Base-by-base conservation (phyloP, 2,113 vertebrate species). In the Phrynocephalus versicolor region DNA sequence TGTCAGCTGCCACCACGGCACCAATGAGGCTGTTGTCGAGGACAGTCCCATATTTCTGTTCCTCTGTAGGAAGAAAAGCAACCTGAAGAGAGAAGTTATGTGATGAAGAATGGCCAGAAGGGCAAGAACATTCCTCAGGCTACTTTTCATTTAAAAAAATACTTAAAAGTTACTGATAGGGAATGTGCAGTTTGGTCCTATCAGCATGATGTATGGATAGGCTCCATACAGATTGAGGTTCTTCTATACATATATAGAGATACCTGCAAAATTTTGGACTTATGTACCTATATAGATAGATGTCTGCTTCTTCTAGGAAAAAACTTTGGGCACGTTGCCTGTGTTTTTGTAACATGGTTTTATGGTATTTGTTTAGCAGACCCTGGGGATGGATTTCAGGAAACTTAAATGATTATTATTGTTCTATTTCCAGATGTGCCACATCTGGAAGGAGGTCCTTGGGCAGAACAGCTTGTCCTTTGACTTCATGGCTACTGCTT, bases 401-500 rank as follows among this genome's bases (percentile, higher is more conserved):
- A 60, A 57, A 79, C 33, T 8, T 70, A 77, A 85, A 57, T n/a
- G 10, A 41, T n/a, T 7, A 27, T 37, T 70, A 78, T 85, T 70
- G 51, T 79, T 70, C 75, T 71, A 45, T 41, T 85, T 71, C 84
- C 67, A 85, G 37, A 33, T 85, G 76, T n/a, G 27, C 51, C 37
- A 16, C 30, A 57, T 9, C 64, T 85, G 45, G 25, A 51, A 51
- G 35, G 70, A 77, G 23, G 27, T 77, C 64, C 62, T 3, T 60
- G 30, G 51, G 76, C 75, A 70, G 75, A 70, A 83, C 55, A 72
- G 35, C 0, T 57, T 62, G 27, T 25, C n/a, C 73, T 77, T n/a
- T 19, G 83, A 9, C 35, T 60, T 41, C 10, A 60, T 58, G 55
- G 35, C 10, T 16, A 18, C 33, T 57, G 64, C 19, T 1, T 25